Base-by-base conservation (phyloP, 2,797 vertebrate species). In the Rousettus madagascariensis region DNA sequence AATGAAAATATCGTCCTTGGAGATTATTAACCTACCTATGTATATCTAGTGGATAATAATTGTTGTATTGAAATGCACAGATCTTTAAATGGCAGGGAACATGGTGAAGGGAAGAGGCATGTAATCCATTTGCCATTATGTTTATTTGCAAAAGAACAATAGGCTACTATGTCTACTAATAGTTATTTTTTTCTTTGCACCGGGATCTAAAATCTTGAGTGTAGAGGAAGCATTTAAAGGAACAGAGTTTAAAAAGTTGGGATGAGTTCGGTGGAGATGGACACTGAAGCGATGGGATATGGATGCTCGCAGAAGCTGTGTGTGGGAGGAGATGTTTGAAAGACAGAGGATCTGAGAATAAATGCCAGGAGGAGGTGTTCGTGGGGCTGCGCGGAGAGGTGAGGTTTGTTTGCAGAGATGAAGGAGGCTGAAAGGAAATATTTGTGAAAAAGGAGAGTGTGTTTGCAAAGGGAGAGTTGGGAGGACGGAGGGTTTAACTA, bases 371-470 rank as follows among this genome's bases (percentile, higher is more conserved):
- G 53, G 20, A 30, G 26, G 22, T 86, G 61, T 93, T 95, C 96
- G 12, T 86, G 77, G 79, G 66, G 75, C 11, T 55, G 5, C n/a
- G 49, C 82, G 72, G n/a, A 68, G 55, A 71, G 59, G n/a, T 63
- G n/a, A 86, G 74, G 22, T 24, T 69, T 96, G 36, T 88, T 92
- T 96, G 79, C 55, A 57, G 89, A 91, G 66, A 69, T 69, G 15
- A 69, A 38, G 11, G 51, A 93, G 53, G 30, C 43, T 51, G 46
- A 90, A 83, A 91, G 19, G 78, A 85, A 88, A 6, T 86, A 51
- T 95, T 96, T 96, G 92, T 91, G 30, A 36, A 90, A 80, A 82
- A 75, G 49, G 51, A 90, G 65, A 43, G n/a, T 72, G 30, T 88
- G 49, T 97, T 97, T 95, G 69, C 7, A 83, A 33, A 95, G 24